These are phyloP conservation scores for Poeciliopsis turrubarensis DNA, from an alignment of 2,113 vertebrate species.

Conservation along the genomic window DNA sequence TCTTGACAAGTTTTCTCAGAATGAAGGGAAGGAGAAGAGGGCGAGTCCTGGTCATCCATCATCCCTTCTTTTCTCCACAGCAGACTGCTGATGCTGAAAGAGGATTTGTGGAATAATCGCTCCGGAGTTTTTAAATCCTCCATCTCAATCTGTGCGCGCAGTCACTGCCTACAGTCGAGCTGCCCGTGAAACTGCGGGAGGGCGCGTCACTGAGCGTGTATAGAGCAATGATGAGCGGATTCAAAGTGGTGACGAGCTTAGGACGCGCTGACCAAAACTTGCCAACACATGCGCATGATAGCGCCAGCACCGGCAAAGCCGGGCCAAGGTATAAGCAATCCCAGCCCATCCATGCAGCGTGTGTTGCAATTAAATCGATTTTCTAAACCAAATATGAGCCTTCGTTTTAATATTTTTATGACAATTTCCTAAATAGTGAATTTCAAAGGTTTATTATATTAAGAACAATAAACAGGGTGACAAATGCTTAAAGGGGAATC, in stretches of 20 bases:
- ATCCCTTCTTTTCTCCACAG: slow-evolving; percentile 70
- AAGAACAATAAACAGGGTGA: too few relatives aligned
- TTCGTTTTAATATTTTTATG: too few relatives aligned
- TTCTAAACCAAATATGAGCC: too few relatives aligned
- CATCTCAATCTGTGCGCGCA: slow-evolving; percentile 69
- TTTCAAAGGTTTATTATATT: too few relatives aligned
- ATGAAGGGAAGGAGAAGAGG: slow-evolving; percentile 11
- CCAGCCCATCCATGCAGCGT: background rate
- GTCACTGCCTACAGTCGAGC: background rate
- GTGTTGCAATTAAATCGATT: too few relatives aligned
- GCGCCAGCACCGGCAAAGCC: slow-evolving; percentile 5
- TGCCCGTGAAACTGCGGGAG: slow-evolving; percentile 2
- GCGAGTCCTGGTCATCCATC: slow-evolving; percentile 41
- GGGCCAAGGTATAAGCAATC: background rate
- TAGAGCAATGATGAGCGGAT: slow-evolving; percentile 27
- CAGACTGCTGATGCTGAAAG: slow-evolving; percentile 83
- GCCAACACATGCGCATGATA: slow-evolving; percentile 64
- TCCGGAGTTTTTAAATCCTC: slow-evolving; percentile 61
- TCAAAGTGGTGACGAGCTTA: slow-evolving; percentile 39
- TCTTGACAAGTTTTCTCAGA: slow-evolving; percentile 26
- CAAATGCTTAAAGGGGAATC: too few relatives aligned
- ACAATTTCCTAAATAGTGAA: too few relatives aligned
- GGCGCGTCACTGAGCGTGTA: slow-evolving; percentile 24
- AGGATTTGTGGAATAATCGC: slow-evolving; percentile 71
- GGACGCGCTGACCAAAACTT: slow-evolving; percentile 34